Evolutionary conservation across 2,113 vertebrate genomes (phyloP).

Genomic region (rabbit (Oryctolagus cuniculus)): DNA sequence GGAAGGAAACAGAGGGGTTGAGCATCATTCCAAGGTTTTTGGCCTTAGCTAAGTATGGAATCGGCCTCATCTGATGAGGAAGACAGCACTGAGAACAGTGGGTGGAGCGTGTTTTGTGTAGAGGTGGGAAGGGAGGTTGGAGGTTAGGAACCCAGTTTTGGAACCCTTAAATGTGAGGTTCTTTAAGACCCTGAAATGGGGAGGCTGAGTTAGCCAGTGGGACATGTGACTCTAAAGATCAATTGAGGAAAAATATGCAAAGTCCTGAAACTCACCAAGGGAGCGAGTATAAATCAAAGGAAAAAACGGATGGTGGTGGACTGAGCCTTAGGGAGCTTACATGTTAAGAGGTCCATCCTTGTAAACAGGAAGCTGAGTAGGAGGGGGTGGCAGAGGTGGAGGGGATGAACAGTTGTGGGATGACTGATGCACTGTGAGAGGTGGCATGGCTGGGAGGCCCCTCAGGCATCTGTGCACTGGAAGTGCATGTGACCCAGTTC

Average conservation of each 20-base stretch:
- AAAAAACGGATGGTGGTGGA: background rate
- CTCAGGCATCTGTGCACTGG: background rate
- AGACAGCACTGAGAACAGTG: background rate
- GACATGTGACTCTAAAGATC: background rate
- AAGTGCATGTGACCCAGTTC: background rate
- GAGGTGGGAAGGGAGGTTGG: background rate
- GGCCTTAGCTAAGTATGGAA: background rate
- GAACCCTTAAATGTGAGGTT: background rate
- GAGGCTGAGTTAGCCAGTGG: background rate
- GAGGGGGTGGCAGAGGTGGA: background rate
- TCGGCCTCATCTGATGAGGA: background rate
- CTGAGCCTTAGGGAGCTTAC: background rate
- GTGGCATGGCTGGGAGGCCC: background rate
- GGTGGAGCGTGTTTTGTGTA: background rate
- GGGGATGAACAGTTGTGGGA: background rate
- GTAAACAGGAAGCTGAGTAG: conserved; percentile 5
- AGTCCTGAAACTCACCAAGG: background rate
- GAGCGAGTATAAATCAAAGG: background rate
- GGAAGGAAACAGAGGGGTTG: background rate
- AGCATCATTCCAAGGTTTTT: background rate
- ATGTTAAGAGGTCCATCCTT: background rate
- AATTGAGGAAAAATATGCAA: background rate
- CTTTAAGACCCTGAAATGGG: conserved; percentile 10
- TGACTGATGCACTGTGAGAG: background rate
- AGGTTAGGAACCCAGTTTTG: background rate